Conservation (phyloP, 2,113 vertebrate genomes). For the Neolamprologus hecqui region DNA sequence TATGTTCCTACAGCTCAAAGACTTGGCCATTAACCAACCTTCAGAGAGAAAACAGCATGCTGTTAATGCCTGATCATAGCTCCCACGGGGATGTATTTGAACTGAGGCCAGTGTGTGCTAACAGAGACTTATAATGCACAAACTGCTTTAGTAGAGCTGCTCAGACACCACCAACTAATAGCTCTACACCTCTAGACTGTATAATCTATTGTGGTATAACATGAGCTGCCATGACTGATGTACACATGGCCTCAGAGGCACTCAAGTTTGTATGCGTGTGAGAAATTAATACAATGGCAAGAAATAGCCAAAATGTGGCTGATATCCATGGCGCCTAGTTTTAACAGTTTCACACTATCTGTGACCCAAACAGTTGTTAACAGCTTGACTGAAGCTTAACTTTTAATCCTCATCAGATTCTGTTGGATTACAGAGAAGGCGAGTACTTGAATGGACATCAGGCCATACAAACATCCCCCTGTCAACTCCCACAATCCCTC, state of each 20-base stretch:
- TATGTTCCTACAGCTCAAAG: background rate
- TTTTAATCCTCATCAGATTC: conserved; percentile 58
- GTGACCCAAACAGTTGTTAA: conserved; percentile 65
- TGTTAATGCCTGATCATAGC: background rate
- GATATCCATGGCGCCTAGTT: conserved; percentile 29
- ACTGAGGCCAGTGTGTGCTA: background rate
- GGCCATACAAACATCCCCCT: background rate
- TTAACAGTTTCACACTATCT: conserved; percentile 34
- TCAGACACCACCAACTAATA: background rate
- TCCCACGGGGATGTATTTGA: background rate
- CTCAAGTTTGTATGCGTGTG: background rate
- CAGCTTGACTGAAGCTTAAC: conserved; percentile 58
- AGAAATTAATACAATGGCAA: background rate
- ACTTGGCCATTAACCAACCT: background rate
- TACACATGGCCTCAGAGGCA: background rate
- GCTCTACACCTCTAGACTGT: background rate
- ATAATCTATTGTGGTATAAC: background rate
- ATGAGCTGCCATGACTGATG: background rate
- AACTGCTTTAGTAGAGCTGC: background rate
- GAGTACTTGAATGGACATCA: conserved; percentile 1
- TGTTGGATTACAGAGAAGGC: conserved; percentile 42
- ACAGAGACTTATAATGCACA: background rate
- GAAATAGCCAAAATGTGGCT: background rate
- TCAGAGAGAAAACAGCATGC: background rate
- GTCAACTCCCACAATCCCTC: background rate